These are phyloP conservation scores for Pollachius pollachius DNA, from an alignment of 2,113 vertebrate species.

Conservation along the genomic window DNA sequence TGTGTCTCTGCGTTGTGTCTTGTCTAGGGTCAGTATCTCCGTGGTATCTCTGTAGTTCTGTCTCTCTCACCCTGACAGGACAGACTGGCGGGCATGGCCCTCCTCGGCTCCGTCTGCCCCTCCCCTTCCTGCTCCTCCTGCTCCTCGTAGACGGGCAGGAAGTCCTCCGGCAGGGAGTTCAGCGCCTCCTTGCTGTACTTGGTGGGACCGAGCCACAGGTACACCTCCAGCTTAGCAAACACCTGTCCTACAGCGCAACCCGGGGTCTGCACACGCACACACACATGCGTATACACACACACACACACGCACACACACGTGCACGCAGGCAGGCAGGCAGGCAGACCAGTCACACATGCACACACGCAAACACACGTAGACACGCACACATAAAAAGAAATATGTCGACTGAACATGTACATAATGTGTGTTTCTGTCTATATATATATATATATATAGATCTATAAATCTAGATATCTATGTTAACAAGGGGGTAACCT, in stretches of 20 bases:
- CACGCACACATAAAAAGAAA: not conserved
- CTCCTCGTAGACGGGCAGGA: conserved; percentile 72
- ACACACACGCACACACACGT: too few species aligned
- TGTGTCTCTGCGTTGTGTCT: too few species aligned
- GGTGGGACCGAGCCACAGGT: conserved; percentile 88
- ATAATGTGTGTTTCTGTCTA: not conserved
- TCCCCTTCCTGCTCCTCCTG: conserved; percentile 25
- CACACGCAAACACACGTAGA: not conserved
- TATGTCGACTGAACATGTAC: not conserved
- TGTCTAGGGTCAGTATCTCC: too few species aligned
- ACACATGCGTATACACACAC: not conserved
- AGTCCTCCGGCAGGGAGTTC: conserved; percentile 79
- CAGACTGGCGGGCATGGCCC: conserved; percentile 71
- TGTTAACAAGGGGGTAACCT: conserved; percentile 61
- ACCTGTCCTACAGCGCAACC: conserved; percentile 78
- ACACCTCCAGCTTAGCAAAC: conserved; percentile 89
- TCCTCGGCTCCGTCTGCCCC: not conserved
- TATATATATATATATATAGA: too few species aligned
- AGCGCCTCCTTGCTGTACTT: conserved; percentile 84
- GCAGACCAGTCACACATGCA: not conserved
- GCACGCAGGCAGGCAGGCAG: too few species aligned
- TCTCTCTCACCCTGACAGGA: conserved; percentile 78
- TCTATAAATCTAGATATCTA: too few species aligned
- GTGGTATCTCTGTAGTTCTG: too few species aligned
- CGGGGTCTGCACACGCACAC: conserved; percentile 66